Percentiles rank a stretch among this genome's conserved stretches.
These are phyloP conservation scores for Solea solea DNA, from an alignment of 2,113 vertebrate genomes.

Conservation along the genomic window DNA sequence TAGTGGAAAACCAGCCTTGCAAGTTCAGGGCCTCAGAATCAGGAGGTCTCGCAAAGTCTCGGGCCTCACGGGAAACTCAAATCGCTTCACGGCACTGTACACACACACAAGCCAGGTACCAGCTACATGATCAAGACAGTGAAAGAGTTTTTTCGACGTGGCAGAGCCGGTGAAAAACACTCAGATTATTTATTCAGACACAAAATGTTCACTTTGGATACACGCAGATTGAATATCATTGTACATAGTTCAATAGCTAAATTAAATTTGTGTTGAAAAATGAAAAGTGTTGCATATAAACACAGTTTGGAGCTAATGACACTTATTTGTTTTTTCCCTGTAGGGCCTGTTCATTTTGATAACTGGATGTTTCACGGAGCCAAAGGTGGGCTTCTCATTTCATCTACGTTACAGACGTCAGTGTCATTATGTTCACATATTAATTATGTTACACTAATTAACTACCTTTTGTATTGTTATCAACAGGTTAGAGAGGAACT, in stretches of 20 bases:
- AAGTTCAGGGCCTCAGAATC: too few species aligned
- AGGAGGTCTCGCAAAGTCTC: too few species aligned
- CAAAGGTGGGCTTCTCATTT: slow-evolving; percentile 72
- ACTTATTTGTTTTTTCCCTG: slow-evolving; percentile 20
- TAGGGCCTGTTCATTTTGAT: slow-evolving; percentile 83
- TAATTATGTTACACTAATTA: neutral
- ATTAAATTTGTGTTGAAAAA: neutral
- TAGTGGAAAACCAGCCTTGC: too few species aligned
- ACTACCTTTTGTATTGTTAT: neutral
- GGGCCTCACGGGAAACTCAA: too few species aligned
- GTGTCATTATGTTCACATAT: neutral
- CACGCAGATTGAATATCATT: neutral
- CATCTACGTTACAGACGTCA: neutral
- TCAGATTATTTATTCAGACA: neutral
- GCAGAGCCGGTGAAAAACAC: too few species aligned
- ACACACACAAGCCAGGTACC: too few species aligned
- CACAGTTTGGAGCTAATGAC: neutral
- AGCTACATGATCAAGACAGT: too few species aligned
- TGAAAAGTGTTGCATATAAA: neutral
- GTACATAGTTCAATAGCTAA: neutral
- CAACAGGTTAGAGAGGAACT: slow-evolving; percentile 76
- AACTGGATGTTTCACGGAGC: slow-evolving; percentile 78
- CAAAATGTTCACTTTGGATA: neutral
- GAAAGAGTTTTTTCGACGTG: too few species aligned
- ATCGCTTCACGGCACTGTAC: too few species aligned